Evolutionary conservation across 2,797 vertebrate genomes (phyloP).

Genomic region (Tapirus indicus): DNA sequence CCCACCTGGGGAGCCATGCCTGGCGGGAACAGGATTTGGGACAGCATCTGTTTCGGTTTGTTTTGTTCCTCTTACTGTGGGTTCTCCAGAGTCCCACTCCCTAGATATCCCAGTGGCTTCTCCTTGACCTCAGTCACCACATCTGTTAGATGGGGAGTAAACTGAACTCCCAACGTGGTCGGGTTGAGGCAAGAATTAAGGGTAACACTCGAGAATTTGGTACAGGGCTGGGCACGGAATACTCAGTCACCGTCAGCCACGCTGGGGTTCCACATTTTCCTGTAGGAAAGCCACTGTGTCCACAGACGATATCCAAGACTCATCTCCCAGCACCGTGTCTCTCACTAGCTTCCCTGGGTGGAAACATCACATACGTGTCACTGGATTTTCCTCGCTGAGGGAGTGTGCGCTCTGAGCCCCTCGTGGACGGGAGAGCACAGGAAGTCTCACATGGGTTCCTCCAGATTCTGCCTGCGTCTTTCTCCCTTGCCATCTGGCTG

Average conservation of each 20-base stretch:
- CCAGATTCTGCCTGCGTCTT: not conserved
- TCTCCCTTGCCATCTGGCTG: too few relatives aligned
- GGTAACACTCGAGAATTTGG: rapidly evolving
- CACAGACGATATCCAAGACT: rapidly evolving
- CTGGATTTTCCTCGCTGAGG: not conserved
- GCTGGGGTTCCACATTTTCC: not conserved
- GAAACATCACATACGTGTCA: not conserved
- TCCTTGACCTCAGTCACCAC: rapidly evolving
- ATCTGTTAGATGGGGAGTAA: not conserved
- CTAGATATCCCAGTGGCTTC: not conserved
- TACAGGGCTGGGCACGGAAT: too few relatives aligned
- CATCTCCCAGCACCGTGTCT: not conserved
- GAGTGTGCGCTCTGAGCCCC: rapidly evolving
- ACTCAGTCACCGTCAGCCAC: rapidly evolving
- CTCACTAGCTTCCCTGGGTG: not conserved
- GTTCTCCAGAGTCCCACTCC: not conserved
- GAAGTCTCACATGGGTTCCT: not conserved
- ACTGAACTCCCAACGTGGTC: rapidly evolving
- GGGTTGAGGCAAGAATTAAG: not conserved
- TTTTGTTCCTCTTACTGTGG: not conserved
- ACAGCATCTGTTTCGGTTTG: too few relatives aligned
- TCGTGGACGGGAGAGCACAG: rapidly evolving
- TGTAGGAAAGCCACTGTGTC: too few relatives aligned
- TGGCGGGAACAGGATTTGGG: not conserved
- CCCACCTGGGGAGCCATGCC: not conserved